A percentile compares a stretch with the other conserved stretches of the same genome.
These are phyloP conservation scores for Platyscapa corneri DNA, from an alignment of 1,140 invertebrate species.

Conservation along the genomic window DNA sequence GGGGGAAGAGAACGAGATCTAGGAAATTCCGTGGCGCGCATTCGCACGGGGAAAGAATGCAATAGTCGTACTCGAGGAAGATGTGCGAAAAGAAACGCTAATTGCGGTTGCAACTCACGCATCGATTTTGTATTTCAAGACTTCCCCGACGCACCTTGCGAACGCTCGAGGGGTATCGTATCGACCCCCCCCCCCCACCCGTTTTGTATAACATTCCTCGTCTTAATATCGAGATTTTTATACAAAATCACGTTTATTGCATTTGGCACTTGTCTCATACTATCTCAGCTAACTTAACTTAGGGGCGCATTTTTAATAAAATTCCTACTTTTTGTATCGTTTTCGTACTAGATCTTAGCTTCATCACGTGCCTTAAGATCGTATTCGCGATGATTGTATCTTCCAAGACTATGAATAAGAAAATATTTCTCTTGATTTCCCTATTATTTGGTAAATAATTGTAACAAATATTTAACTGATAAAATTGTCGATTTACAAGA, in stretches of 20 bases:
- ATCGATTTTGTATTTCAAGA: slow-evolving; percentile 11
- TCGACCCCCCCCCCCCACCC: neutral
- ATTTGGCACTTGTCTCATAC: neutral
- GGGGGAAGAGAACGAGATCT: neutral
- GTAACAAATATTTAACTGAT: no score
- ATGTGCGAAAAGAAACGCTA: slow-evolving; percentile 17
- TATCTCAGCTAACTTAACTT: neutral
- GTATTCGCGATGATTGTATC: no score
- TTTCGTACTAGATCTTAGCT: neutral
- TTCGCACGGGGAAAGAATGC: slow-evolving; percentile 17
- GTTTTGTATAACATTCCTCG: neutral
- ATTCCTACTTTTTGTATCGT: neutral
- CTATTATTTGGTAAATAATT: no score
- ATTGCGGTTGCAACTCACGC: slow-evolving; percentile 43
- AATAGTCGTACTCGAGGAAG: neutral
- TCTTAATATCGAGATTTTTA: neutral
- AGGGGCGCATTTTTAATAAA: neutral
- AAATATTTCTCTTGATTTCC: no score
- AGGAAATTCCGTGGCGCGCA: slow-evolving; percentile 39
- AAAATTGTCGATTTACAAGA: no score
- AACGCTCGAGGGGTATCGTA: neutral
- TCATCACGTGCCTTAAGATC: no score
- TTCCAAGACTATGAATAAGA: no score
- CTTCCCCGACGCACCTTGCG: neutral
- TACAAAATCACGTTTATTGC: neutral